Conservation (phyloP, 1,140 invertebrate species). For the Theocolax elegans region DNA sequence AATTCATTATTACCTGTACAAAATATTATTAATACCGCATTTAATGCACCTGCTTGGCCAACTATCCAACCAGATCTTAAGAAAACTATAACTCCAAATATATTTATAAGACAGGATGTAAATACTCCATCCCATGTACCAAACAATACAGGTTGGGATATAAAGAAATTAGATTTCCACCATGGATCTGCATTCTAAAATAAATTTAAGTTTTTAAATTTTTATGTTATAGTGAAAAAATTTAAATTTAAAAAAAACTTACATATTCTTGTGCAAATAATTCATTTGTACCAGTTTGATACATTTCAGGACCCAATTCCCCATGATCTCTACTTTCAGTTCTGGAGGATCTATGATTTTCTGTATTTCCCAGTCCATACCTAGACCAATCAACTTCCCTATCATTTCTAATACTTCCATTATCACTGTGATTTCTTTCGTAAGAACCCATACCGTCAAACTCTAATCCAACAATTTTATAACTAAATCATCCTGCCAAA, state of each 20-base stretch:
- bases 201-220: slow-evolving; percentile 48
- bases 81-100: slow-evolving; percentile 97
- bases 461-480: not conserved
- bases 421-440: slow-evolving; percentile 22
- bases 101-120: slow-evolving; percentile 93
- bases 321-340: slow-evolving; percentile 75
- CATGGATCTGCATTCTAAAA: slow-evolving; percentile 84
- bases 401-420: slow-evolving; percentile 30
- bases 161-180: slow-evolving; percentile 95
- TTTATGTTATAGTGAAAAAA: slow-evolving; percentile 12
- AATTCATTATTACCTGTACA: slow-evolving; percentile 75
- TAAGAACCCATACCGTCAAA: slow-evolving; percentile 24
- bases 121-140: slow-evolving; percentile 98
- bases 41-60: slow-evolving; percentile 90
- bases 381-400: slow-evolving; percentile 69
- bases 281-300: slow-evolving; percentile 86
- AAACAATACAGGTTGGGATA: slow-evolving; percentile 93
- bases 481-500: slow-evolving; percentile 14
- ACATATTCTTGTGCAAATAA: slow-evolving; percentile 89
- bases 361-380: slow-evolving; percentile 67
- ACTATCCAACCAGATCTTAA: slow-evolving; percentile 97
- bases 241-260: slow-evolving; percentile 41
- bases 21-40: slow-evolving; percentile 88
- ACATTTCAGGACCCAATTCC: slow-evolving; percentile 79
- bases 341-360: slow-evolving; percentile 63